phyloP scores from a whole-genome alignment of 2,797 vertebrate genomes.

The Odontamblyopus lacepedii region DNA sequence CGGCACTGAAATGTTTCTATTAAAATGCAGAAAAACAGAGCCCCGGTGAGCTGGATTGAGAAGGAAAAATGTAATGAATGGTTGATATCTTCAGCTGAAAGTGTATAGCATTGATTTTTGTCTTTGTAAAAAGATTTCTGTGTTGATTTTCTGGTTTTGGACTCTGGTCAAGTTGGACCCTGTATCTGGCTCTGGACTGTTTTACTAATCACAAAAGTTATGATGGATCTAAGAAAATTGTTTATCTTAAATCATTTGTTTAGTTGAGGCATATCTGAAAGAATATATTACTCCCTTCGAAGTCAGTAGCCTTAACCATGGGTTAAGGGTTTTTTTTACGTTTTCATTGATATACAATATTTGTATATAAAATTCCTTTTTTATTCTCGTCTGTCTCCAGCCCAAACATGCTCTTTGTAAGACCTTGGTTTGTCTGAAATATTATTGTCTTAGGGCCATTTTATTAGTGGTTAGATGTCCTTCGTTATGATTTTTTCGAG shows the following conservation, averaged over 20 bases:
- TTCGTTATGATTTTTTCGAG: neutral
- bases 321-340: neutral
- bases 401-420: neutral
- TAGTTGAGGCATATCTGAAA: neutral
- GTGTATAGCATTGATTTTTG: neutral
- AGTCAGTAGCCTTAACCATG: neutral
- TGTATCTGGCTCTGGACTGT: too few relatives aligned
- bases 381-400: neutral
- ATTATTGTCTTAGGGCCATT: conserved; percentile 11
- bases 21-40: conserved; percentile 26
- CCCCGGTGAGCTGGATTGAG: conserved; percentile 1
- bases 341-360: neutral
- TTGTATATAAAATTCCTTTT: neutral
- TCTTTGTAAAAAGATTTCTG: neutral
- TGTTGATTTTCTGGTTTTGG: neutral
- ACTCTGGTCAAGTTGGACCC: neutral
- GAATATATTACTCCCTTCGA: neutral
- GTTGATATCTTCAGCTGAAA: neutral
- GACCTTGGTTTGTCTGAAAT: neutral
- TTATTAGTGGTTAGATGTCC: neutral
- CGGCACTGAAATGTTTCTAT: conserved; percentile 28
- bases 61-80: neutral
- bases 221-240: too few relatives aligned
- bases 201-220: too few relatives aligned
- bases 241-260: too few relatives aligned